Percentiles rank a stretch among this genome's conserved stretches.
Evolutionary conservation across 2,888 invertebrate genomes (phyloP).

Genomic region (Lamproptera curius): DNA sequence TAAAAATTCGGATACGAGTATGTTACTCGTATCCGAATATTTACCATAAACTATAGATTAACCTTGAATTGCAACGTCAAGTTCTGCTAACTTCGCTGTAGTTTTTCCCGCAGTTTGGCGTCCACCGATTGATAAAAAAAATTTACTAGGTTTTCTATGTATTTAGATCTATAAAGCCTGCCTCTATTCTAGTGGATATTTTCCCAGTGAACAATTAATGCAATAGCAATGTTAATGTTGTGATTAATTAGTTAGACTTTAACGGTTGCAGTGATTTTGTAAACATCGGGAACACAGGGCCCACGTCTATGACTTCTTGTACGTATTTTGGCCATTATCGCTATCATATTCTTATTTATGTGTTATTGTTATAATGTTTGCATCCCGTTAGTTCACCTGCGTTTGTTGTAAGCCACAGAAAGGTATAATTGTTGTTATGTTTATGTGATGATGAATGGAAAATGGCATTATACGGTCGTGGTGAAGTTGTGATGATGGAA

Average conservation of each 20-base stretch:
- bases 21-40: conserved; percentile 17
- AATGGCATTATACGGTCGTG: conserved; percentile 25
- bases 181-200: conserved; percentile 43
- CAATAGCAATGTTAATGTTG: conserved; percentile 56
- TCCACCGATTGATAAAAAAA: conserved; percentile 68
- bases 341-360: conserved; percentile 41
- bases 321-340: conserved; percentile 64
- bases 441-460: conserved; percentile 25
- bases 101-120: conserved; percentile 78
- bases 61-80: conserved; percentile 52
- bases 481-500: conserved; percentile 45
- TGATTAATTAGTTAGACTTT: conserved; percentile 52
- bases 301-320: conserved; percentile 78
- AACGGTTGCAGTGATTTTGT: conserved; percentile 65
- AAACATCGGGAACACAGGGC: conserved; percentile 71
- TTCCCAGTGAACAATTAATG: conserved; percentile 51
- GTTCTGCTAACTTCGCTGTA: conserved; percentile 66
- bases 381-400: conserved; percentile 35
- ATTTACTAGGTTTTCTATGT: conserved; percentile 62
- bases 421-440: conserved; percentile 43
- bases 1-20: no score
- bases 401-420: conserved; percentile 36
- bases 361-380: conserved; percentile 32
- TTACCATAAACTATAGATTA: conserved; percentile 44
- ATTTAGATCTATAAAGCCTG: conserved; percentile 57